Percentiles rank a stretch among this genome's conserved stretches.
Conservation (phyloP, 2,797 vertebrate genomes). For the Delichon dasypus region DNA sequence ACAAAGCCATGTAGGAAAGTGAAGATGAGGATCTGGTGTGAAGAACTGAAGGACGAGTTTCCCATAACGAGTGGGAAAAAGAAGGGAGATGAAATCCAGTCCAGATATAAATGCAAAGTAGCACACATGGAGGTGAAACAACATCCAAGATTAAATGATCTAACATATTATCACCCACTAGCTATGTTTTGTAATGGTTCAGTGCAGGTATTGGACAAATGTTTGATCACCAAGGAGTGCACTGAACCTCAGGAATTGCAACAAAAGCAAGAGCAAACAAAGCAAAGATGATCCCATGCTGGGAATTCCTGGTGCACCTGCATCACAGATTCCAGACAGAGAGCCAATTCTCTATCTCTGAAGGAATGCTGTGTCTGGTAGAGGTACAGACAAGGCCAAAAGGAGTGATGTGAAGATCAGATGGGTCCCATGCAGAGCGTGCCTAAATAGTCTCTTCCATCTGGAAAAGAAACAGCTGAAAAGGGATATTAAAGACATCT, state of each 20-base stretch:
- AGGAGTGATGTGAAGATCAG: neutral
- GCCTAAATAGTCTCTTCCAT: neutral
- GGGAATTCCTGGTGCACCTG: neutral
- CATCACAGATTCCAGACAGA: neutral
- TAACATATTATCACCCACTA: neutral
- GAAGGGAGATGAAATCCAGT: neutral
- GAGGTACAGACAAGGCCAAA: neutral
- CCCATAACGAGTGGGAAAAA: neutral
- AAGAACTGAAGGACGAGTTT: neutral
- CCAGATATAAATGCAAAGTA: neutral
- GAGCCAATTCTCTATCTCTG: neutral
- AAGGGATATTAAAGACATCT: neutral
- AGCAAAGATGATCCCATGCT: neutral
- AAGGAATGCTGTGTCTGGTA: neutral
- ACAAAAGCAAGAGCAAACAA: neutral
- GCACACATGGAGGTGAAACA: neutral
- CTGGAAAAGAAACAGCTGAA: neutral
- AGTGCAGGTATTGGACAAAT: neutral
- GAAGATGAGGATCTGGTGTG: neutral
- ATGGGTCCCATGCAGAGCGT: neutral
- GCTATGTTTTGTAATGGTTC: neutral
- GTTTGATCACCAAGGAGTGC: neutral
- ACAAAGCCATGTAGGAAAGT: fast-evolving
- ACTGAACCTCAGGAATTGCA: neutral
- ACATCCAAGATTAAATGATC: neutral